Conservation (phyloP, 2,113 vertebrate species). For the Lipotes vexillifer region DNA sequence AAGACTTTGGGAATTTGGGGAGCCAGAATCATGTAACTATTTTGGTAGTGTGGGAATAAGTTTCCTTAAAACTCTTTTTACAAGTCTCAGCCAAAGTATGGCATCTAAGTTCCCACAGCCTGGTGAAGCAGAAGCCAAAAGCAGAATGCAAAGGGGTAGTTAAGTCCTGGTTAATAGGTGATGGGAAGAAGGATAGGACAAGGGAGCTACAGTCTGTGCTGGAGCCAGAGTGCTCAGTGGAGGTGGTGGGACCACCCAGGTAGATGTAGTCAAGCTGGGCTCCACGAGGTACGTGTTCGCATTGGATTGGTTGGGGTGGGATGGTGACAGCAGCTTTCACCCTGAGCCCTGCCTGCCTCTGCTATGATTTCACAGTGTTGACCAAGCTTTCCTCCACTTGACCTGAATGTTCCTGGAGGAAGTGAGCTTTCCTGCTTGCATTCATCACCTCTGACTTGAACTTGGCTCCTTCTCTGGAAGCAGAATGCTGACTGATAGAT, state of each 20-base stretch:
- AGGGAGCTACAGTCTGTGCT: not conserved
- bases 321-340: not conserved
- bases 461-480: not conserved
- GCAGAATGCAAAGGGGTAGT: not conserved
- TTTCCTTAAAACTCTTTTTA: conserved; percentile 12
- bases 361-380: not conserved
- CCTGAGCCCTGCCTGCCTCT: not conserved
- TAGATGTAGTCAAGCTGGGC: not conserved
- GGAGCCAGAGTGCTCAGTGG: not conserved
- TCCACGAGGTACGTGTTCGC: not conserved
- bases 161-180: not conserved
- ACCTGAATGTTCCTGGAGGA: not conserved
- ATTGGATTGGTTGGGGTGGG: not conserved
- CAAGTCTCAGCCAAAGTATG: not conserved
- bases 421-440: not conserved
- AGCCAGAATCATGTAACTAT: not conserved
- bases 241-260: too few relatives aligned
- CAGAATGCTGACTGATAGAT: not conserved
- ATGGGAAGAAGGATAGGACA: not conserved
- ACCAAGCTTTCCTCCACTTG: not conserved
- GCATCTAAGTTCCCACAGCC: not conserved
- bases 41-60: not conserved
- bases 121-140: not conserved
- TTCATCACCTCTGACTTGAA: not conserved
- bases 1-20: not conserved